A percentile compares a stretch with the other conserved stretches of the same genome.
These are phyloP conservation scores for Dromaius novaehollandiae DNA, from an alignment of 2,113 vertebrate species.

Conservation along the genomic window DNA sequence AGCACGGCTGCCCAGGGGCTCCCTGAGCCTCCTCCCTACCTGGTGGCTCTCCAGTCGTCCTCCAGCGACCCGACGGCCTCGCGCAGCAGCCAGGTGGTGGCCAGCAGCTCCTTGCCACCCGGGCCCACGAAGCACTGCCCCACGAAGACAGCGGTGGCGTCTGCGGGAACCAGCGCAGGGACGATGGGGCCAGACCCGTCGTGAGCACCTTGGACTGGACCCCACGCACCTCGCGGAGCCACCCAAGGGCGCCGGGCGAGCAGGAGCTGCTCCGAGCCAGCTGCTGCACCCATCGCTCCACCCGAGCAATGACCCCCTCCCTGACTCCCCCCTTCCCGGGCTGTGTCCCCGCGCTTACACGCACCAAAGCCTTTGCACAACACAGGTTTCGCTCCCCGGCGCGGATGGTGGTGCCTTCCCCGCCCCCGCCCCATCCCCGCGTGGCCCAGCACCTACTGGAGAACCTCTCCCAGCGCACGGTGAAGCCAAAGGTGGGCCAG, in stretches of 20 bases:
- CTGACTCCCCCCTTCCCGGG: no score
- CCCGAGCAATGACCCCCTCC: not conserved
- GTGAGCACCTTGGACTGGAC: no score
- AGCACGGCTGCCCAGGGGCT: not conserved
- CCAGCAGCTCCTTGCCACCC: not conserved
- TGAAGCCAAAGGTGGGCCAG: slow-evolving; percentile 45
- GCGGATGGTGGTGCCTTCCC: not conserved
- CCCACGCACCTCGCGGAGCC: no score
- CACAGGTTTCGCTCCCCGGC: accelerated
- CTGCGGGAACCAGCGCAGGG: not conserved
- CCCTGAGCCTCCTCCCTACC: not conserved
- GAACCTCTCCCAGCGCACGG: slow-evolving; percentile 35
- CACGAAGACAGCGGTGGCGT: not conserved
- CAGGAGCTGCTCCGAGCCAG: no score
- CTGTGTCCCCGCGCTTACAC: not conserved
- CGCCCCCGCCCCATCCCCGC: no score
- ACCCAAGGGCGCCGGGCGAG: no score
- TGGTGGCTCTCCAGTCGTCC: slow-evolving; percentile 41
- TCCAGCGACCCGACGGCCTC: not conserved
- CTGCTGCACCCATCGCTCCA: not conserved
- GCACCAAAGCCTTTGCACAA: not conserved
- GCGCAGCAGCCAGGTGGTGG: slow-evolving; percentile 35
- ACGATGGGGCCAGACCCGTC: accelerated
- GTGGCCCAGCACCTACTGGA: slow-evolving; percentile 39
- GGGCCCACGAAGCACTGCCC: slow-evolving; percentile 46